Evolutionary conservation across 2,797 vertebrate species (phyloP).

Genomic region (Lepus oiostolus): DNA sequence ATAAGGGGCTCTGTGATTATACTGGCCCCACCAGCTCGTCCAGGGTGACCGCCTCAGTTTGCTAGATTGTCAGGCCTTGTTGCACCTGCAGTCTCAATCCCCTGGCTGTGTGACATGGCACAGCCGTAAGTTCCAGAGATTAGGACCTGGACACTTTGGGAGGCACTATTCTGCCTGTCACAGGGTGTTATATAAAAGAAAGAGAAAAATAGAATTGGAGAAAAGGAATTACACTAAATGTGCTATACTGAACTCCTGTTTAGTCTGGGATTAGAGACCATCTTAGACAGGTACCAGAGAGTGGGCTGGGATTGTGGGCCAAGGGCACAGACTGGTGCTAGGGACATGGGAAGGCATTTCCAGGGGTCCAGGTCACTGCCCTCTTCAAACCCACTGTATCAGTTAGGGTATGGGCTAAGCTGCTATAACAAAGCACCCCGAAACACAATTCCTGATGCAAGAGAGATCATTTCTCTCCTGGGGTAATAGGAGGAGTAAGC

Average conservation of each 20-base stretch:
- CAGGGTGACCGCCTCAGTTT: background rate
- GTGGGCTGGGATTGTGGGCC: background rate
- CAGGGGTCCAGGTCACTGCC: background rate
- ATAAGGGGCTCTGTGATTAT: background rate
- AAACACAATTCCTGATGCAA: background rate
- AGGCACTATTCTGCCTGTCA: background rate
- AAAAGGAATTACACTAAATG: background rate
- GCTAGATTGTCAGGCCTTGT: background rate
- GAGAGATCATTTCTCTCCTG: background rate
- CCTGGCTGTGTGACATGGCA: background rate
- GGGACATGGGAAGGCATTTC: background rate
- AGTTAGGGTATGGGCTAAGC: background rate
- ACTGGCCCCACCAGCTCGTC: background rate
- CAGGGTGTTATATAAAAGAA: background rate
- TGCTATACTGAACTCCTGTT: background rate
- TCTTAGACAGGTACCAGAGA: background rate
- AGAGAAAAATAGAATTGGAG: background rate
- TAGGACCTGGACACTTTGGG: background rate
- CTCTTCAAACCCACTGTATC: background rate
- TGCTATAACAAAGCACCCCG: background rate
- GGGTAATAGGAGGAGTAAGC: background rate
- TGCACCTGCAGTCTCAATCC: background rate
- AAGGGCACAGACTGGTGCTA: no score
- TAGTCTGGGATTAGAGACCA: background rate
- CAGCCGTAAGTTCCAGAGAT: background rate